phyloP scores from a whole-genome alignment of 2,113 vertebrate genomes.

The Phylloscopus trochiloides region DNA sequence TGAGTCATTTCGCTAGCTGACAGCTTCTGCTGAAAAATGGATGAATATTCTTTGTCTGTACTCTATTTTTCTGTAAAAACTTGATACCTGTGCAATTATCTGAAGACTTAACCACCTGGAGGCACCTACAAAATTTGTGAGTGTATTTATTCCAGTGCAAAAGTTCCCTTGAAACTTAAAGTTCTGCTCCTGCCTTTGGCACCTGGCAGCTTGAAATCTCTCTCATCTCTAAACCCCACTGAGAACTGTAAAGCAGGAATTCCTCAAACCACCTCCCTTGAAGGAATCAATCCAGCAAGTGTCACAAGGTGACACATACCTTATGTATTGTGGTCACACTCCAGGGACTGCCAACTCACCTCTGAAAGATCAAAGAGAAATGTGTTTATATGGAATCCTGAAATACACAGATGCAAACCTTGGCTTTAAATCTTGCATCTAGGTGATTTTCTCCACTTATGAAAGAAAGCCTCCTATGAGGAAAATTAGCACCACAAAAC shows the following conservation, averaged over 20 bases:
- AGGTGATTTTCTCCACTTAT: not conserved
- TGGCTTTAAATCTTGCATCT: not conserved
- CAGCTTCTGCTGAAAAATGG: not conserved
- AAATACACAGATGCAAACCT: not conserved
- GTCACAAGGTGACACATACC: slow-evolving; percentile 34
- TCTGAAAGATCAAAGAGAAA: not conserved
- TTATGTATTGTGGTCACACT: slow-evolving; percentile 24
- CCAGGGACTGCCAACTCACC: not conserved
- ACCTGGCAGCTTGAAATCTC: not conserved
- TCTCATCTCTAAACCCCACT: slow-evolving; percentile 4
- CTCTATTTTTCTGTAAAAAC: not conserved
- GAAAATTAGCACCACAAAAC: not conserved
- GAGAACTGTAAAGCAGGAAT: slow-evolving; percentile 3
- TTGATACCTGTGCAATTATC: not conserved
- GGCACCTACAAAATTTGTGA: not conserved
- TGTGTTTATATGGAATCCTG: not conserved
- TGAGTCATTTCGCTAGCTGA: not conserved
- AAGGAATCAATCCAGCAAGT: slow-evolving; percentile 27
- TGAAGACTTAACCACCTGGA: not conserved
- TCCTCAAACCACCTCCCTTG: slow-evolving; percentile 19
- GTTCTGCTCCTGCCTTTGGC: not conserved
- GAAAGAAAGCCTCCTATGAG: not conserved
- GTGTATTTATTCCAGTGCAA: not conserved
- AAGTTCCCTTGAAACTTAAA: not conserved
- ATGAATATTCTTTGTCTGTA: not conserved